These are phyloP conservation scores for Pantala flavescens DNA, from an alignment of 1,140 invertebrate species.

Conservation along the genomic window DNA sequence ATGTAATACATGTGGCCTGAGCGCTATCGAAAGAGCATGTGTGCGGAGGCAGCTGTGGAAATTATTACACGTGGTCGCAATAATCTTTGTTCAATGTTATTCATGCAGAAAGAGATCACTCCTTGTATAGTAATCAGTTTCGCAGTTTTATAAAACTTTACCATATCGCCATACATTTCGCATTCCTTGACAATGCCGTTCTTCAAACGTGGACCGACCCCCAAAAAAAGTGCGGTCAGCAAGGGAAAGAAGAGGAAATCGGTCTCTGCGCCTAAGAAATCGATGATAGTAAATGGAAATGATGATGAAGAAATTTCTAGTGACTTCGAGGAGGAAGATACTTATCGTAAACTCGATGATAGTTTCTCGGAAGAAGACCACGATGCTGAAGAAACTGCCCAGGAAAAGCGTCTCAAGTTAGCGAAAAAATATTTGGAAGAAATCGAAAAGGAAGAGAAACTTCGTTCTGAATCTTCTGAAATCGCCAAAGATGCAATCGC, in stretches of 20 bases:
- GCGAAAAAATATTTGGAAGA: constrained; percentile 82
- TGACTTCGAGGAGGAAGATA: constrained; percentile 38
- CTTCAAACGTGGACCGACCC: neutral
- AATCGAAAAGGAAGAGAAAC: constrained; percentile 61
- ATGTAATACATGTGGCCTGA: too few species aligned
- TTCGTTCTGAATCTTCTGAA: constrained; percentile 53
- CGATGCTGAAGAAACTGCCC: constrained; percentile 67
- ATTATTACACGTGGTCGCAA: too few species aligned
- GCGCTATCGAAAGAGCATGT: too few species aligned
- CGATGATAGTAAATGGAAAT: neutral
- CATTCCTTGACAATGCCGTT: neutral
- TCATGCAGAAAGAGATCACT: too few species aligned
- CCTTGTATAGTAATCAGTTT: too few species aligned
- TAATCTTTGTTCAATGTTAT: too few species aligned
- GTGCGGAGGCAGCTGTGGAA: too few species aligned
- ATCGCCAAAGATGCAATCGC: constrained; percentile 55
- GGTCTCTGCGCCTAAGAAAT: neutral
- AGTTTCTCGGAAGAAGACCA: constrained; percentile 46
- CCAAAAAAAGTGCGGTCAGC: neutral
- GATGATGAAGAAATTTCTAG: constrained; percentile 23
- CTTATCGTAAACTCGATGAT: constrained; percentile 30
- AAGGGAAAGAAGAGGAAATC: neutral
- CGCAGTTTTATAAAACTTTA: too few species aligned
- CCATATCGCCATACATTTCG: too few species aligned
- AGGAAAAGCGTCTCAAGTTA: constrained; percentile 77